Evolutionary conservation across 2,888 invertebrate species (phyloP).

Genomic region (Tipula vernalis): DNA sequence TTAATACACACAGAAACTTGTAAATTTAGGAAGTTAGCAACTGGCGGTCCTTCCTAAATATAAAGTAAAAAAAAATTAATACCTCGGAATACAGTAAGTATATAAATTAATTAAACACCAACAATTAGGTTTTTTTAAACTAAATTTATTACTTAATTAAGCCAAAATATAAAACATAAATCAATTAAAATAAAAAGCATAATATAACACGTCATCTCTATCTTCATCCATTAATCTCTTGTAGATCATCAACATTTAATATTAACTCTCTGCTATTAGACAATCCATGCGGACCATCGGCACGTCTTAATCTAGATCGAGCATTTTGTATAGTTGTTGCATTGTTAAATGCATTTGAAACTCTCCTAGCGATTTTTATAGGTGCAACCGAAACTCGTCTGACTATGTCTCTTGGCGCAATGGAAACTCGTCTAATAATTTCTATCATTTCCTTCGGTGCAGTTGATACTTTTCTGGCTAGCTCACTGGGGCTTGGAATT

Average conservation of each 20-base stretch:
- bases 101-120: no score
- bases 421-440: not conserved
- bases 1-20: no score
- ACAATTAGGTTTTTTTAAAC: no score
- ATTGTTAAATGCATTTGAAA: conserved; percentile 25
- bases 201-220: no score
- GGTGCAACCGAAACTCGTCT: not conserved
- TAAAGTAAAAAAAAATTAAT: no score
- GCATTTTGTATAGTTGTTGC: conserved; percentile 35
- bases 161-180: no score
- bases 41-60: no score
- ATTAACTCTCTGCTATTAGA: conserved; percentile 33
- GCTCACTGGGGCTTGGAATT: conserved; percentile 28
- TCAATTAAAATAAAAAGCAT: no score
- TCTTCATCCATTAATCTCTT: not conserved
- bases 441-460: not conserved
- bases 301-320: conserved; percentile 40
- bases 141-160: no score
- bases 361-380: conserved; percentile 17
- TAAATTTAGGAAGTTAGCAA: no score
- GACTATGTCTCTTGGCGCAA: not conserved
- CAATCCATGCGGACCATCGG: conserved; percentile 43
- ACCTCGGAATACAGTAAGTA: no score
- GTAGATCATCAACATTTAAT: not conserved
- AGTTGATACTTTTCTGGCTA: conserved; percentile 29